phyloP scores from a whole-genome alignment of 1,140 invertebrate species.

The Idris sp. region DNA sequence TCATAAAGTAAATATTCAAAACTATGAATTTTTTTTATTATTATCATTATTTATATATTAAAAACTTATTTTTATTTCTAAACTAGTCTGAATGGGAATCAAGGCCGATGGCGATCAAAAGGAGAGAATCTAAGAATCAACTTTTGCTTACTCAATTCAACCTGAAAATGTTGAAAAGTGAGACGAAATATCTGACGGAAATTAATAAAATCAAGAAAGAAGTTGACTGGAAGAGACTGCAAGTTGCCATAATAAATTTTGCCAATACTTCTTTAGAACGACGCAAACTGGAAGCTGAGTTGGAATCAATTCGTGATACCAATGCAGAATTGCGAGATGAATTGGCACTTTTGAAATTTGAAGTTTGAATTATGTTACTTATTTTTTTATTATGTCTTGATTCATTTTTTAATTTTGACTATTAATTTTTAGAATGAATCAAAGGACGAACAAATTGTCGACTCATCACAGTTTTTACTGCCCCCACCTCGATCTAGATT shows the following conservation, averaged over 20 bases:
- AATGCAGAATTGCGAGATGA: slow-evolving; percentile 16
- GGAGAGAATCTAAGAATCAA: background rate
- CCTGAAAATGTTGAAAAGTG: slow-evolving; percentile 9
- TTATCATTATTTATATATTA: no score
- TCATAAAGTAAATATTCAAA: no score
- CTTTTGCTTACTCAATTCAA: slow-evolving; percentile 12
- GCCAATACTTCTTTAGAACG: slow-evolving; percentile 17
- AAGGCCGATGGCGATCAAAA: slow-evolving; percentile 16
- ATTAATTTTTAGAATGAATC: no score
- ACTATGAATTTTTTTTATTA: slow-evolving; percentile 16
- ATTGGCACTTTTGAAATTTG: slow-evolving; percentile 9
- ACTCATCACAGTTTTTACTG: no score
- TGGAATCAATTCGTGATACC: slow-evolving; percentile 6
- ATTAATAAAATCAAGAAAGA: slow-evolving; percentile 17
- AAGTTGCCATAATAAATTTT: slow-evolving; percentile 19
- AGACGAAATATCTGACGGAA: slow-evolving; percentile 13
- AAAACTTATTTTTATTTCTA: slow-evolving; percentile 6
- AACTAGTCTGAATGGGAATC: slow-evolving; percentile 29
- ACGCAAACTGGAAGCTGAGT: slow-evolving; percentile 14
- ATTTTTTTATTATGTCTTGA: no score
- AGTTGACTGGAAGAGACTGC: slow-evolving; percentile 15
- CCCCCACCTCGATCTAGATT: no score
- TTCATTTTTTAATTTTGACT: no score
- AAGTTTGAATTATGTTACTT: slow-evolving; percentile 15
- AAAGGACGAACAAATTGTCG: no score